phyloP scores from a whole-genome alignment of 2,113 vertebrate genomes.

The Dasypus novemcinctus region DNA sequence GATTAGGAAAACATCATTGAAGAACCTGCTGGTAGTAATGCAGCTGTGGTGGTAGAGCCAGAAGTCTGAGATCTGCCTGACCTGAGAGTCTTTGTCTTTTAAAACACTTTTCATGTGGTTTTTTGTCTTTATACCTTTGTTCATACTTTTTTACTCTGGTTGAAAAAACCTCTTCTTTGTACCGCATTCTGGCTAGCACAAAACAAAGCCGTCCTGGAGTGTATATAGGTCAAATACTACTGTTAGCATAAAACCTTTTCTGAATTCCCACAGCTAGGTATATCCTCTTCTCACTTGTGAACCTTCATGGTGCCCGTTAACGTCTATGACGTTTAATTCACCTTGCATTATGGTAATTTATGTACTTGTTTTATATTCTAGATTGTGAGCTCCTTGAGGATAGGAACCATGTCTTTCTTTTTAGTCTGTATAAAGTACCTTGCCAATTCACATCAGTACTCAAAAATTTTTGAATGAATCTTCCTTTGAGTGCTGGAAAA shows the following conservation, averaged over 20 bases:
- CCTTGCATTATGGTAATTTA: background rate
- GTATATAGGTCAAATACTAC: background rate
- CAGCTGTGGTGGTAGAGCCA: background rate
- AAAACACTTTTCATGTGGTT: background rate
- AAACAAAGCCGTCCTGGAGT: background rate
- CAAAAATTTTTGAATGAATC: background rate
- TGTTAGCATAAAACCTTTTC: background rate
- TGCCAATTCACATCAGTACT: background rate
- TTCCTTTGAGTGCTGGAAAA: background rate
- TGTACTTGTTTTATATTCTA: slow-evolving; percentile 1
- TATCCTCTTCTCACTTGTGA: background rate
- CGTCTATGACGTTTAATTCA: background rate
- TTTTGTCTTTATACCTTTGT: slow-evolving; percentile 1
- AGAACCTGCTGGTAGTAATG: background rate
- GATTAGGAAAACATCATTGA: background rate
- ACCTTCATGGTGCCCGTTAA: background rate
- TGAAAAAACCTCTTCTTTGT: background rate
- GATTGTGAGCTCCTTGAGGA: slow-evolving; percentile 4
- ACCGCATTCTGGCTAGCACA: background rate
- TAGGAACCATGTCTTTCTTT: background rate
- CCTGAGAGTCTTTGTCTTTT: background rate
- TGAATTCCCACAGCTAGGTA: background rate
- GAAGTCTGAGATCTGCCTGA: background rate
- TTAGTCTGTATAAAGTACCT: background rate
- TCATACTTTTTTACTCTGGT: slow-evolving; percentile 31